A percentile compares a stretch with the other conserved stretches of the same genome.
These are phyloP conservation scores for Chaetops frenatus DNA, from an alignment of 2,113 vertebrate genomes.

Conservation along the genomic window DNA sequence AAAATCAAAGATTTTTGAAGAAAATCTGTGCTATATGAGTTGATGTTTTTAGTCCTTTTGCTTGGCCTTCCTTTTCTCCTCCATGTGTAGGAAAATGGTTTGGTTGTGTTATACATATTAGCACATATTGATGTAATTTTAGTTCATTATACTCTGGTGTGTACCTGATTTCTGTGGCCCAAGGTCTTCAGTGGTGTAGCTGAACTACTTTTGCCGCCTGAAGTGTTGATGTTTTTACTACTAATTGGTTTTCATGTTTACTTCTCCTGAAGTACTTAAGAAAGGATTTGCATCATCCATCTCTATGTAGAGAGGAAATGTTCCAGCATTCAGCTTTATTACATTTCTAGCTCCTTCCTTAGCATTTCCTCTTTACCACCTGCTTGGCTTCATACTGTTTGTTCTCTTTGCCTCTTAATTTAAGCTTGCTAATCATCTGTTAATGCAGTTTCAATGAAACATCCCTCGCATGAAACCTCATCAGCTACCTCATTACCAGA, in stretches of 20 bases:
- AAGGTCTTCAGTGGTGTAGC: neutral
- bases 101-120: neutral
- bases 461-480: conserved; percentile 25
- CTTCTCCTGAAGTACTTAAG: neutral
- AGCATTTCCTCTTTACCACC: conserved; percentile 2
- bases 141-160: neutral
- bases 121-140: neutral
- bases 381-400: conserved; percentile 11
- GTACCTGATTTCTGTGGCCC: neutral
- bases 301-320: neutral
- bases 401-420: conserved; percentile 19
- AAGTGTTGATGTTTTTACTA: neutral
- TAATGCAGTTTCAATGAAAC: conserved; percentile 27
- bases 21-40: neutral
- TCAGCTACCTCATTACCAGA: conserved; percentile 34
- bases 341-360: neutral
- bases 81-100: neutral
- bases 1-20: neutral
- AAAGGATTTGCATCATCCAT: neutral
- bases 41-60: neutral
- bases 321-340: neutral
- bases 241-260: conserved; percentile 8
- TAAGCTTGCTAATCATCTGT: conserved; percentile 31
- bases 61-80: neutral
- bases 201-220: neutral